Evolutionary conservation across 2,888 invertebrate species (phyloP).

Genomic region (Pyrgus malvae): DNA sequence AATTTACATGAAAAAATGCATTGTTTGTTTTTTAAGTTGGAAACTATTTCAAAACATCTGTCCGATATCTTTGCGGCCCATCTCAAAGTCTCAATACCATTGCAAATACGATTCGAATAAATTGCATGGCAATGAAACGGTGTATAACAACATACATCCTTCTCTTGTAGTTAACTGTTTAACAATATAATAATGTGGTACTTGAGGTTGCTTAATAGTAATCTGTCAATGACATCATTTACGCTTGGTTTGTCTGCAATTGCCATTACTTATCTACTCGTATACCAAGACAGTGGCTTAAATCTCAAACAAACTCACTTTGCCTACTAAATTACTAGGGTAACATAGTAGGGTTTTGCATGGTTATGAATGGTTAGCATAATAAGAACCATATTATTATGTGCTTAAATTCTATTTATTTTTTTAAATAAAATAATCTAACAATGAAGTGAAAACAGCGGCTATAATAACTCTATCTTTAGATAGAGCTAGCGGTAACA

Average conservation of each 20-base stretch:
- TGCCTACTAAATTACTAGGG: too few relatives aligned
- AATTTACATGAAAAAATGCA: background rate
- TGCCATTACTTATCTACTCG: background rate
- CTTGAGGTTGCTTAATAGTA: slow-evolving; percentile 41
- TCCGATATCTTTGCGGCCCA: slow-evolving; percentile 12
- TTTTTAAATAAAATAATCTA: too few relatives aligned
- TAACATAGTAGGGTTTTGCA: too few relatives aligned
- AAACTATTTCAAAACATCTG: background rate
- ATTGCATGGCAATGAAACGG: slow-evolving; percentile 1
- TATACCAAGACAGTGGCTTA: too few relatives aligned
- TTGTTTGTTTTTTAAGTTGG: background rate
- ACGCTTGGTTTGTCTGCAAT: background rate
- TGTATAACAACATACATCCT: slow-evolving; percentile 28
- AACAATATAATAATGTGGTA: slow-evolving; percentile 59
- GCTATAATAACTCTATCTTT: too few relatives aligned
- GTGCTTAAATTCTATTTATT: too few relatives aligned
- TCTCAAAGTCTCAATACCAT: slow-evolving; percentile 4
- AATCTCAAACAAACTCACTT: too few relatives aligned
- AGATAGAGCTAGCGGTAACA: too few relatives aligned
- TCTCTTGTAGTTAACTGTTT: slow-evolving; percentile 40
- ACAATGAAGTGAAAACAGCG: too few relatives aligned
- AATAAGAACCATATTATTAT: too few relatives aligned
- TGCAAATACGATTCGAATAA: slow-evolving; percentile 2
- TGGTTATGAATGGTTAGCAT: too few relatives aligned
- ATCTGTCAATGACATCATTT: slow-evolving; percentile 44